Percentiles rank a stretch among this genome's conserved stretches.
phyloP scores from a whole-genome alignment of 2,113 vertebrate genomes.

The Origma solitaria region DNA sequence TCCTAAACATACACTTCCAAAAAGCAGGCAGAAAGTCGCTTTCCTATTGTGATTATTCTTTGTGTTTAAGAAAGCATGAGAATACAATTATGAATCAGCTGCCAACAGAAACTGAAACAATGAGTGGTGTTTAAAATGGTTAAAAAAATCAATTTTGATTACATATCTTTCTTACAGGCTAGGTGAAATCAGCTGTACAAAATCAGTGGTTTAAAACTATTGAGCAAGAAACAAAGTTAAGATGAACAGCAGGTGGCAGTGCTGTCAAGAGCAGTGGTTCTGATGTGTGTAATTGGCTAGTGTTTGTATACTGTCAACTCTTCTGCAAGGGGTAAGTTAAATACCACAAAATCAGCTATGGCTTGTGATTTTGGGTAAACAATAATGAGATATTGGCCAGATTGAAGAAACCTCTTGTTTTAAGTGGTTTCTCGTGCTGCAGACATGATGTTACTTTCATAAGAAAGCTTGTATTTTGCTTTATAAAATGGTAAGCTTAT shows the following conservation, averaged over 20 bases:
- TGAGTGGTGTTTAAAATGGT: background rate
- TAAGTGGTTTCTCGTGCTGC: background rate
- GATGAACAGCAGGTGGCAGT: constrained; percentile 66
- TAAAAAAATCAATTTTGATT: background rate
- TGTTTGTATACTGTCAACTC: background rate
- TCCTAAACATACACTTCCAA: background rate
- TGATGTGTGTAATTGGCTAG: background rate
- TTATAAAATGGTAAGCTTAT: background rate
- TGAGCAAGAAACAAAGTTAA: background rate
- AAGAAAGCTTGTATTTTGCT: background rate
- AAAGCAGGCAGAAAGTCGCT: background rate
- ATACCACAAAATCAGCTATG: background rate
- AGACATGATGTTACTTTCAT: background rate
- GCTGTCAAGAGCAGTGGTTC: constrained; percentile 20
- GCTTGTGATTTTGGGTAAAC: background rate
- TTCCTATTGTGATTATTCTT: background rate
- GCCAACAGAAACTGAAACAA: background rate
- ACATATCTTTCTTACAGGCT: background rate
- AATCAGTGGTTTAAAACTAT: background rate
- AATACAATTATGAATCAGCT: background rate
- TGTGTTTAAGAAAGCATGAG: background rate
- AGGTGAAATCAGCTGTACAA: background rate
- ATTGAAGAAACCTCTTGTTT: background rate
- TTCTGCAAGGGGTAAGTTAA: background rate
- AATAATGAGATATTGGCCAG: background rate